A percentile compares a stretch with the other conserved stretches of the same genome.
phyloP scores from a whole-genome alignment of 2,888 invertebrate genomes.

The Scaptodrosophila latifasciaeformis region DNA sequence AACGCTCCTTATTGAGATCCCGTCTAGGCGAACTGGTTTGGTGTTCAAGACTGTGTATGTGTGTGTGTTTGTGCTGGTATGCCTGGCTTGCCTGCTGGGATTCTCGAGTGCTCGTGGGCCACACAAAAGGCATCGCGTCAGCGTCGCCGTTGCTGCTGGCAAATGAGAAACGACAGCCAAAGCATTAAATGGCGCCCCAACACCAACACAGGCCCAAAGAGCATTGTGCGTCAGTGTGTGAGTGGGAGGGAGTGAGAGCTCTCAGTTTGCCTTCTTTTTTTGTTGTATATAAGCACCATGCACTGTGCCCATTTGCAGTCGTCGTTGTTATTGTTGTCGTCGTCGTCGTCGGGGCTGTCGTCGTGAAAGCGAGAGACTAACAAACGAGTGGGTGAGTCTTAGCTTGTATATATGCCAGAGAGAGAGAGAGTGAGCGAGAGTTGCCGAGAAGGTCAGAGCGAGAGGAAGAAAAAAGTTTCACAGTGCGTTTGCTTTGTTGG shows the following conservation, averaged over 20 bases:
- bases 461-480: too few species aligned
- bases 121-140: too few species aligned
- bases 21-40: conserved; percentile 54
- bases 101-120: conserved; percentile 39
- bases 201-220: too few species aligned
- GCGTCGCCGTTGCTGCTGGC: conserved; percentile 34
- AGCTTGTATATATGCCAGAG: conserved; percentile 18
- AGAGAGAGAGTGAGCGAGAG: conserved; percentile 32
- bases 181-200: conserved; percentile 71
- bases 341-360: conserved; percentile 11
- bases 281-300: conserved; percentile 39
- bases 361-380: conserved; percentile 20
- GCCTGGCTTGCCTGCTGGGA: conserved; percentile 46
- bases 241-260: conserved; percentile 13
- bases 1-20: too few species aligned
- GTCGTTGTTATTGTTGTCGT: conserved; percentile 10
- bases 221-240: conserved; percentile 4
- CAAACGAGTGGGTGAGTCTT: conserved; percentile 15
- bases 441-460: not conserved
- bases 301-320: conserved; percentile 7
- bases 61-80: conserved; percentile 33
- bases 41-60: conserved; percentile 6
- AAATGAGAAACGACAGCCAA: conserved; percentile 52
- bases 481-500: too few species aligned
- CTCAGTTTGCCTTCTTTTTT: not conserved